phyloP scores from a whole-genome alignment of 35 echinoderm and acorn worm genomes.

The Nesometra sesokonis region DNA sequence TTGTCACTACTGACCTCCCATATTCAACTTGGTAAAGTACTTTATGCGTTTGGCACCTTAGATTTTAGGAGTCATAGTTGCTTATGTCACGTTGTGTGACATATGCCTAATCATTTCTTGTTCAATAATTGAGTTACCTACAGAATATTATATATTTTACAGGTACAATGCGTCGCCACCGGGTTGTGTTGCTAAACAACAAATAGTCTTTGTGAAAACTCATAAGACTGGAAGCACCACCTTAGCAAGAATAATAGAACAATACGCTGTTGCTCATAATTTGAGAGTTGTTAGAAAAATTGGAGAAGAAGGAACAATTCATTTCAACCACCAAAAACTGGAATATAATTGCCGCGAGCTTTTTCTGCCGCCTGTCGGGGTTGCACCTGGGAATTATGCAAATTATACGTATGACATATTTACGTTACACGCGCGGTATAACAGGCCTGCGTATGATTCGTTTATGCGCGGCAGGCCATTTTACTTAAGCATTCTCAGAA shows the following conservation, averaged over 20 bases:
- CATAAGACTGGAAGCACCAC: constrained; percentile 1
- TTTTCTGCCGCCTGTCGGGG: background rate
- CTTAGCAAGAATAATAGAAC: background rate
- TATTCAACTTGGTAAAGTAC: no score
- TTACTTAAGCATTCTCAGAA: background rate
- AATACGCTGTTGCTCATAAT: background rate
- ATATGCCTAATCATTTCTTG: no score
- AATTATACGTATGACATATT: background rate
- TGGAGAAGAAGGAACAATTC: background rate
- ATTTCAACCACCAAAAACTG: background rate
- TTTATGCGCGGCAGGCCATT: background rate
- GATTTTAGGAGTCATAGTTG: no score
- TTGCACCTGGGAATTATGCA: background rate
- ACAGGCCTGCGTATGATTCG: background rate
- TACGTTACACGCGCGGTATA: background rate
- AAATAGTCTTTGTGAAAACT: constrained; percentile 10
- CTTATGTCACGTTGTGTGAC: no score
- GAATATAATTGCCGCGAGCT: background rate
- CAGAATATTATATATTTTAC: no score
- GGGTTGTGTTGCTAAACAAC: no score
- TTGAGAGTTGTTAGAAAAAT: background rate
- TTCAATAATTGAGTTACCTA: no score
- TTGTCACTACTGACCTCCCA: no score
- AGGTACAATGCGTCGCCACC: no score
- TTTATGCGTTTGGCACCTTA: no score